These are phyloP conservation scores for Ornithoptera alexandrae DNA, from an alignment of 2,888 invertebrate genomes.

Conservation along the genomic window DNA sequence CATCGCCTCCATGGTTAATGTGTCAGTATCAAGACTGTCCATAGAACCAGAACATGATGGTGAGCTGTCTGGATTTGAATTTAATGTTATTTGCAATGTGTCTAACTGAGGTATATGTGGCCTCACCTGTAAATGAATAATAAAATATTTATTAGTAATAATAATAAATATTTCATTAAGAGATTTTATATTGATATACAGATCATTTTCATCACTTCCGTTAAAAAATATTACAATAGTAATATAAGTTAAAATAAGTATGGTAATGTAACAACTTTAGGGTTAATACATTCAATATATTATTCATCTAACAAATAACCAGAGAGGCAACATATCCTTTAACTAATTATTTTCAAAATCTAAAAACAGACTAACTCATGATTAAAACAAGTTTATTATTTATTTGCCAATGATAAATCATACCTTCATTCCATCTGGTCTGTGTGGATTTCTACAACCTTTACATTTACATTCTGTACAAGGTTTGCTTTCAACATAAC, in stretches of 20 bases:
- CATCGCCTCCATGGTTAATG: conserved; percentile 70
- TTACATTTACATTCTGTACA: conserved; percentile 95
- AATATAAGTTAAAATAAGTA: no score
- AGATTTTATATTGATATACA: no score
- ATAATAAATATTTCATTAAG: no score
- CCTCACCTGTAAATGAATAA: conserved; percentile 73
- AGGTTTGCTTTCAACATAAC: conserved; percentile 93
- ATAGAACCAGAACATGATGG: conserved; percentile 72
- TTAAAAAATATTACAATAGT: no score
- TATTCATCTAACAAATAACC: no score
- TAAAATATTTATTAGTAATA: background rate
- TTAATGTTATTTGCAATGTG: conserved; percentile 77
- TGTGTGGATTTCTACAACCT: conserved; percentile 95
- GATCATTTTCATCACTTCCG: no score
- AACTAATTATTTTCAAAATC: no score
- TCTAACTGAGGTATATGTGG: conserved; percentile 85
- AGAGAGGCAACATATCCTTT: no score
- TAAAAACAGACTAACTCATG: no score
- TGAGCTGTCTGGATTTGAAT: conserved; percentile 65
- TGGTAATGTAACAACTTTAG: no score
- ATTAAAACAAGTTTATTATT: no score
- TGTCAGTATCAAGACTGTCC: conserved; percentile 69
- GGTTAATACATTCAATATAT: no score
- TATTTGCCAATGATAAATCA: background rate
- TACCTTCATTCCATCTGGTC: conserved; percentile 90